phyloP scores from a whole-genome alignment of 1,140 invertebrate species.

The Achroia grisella region DNA sequence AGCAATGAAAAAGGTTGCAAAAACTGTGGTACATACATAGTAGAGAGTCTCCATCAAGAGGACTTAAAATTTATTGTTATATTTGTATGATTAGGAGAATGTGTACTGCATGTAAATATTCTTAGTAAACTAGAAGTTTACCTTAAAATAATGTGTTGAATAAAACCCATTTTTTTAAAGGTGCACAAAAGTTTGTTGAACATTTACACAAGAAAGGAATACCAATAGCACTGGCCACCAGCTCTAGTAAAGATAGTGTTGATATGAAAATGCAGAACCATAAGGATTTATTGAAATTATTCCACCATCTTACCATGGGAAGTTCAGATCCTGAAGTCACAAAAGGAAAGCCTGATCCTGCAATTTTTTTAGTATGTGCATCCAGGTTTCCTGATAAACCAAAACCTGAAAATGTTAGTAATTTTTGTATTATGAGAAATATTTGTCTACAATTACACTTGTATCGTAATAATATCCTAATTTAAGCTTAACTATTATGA shows the following conservation, averaged over 20 bases:
- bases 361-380: constrained; percentile 84
- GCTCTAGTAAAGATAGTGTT: constrained; percentile 77
- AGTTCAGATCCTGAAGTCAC: constrained; percentile 83
- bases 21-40: too few species aligned
- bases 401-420: constrained; percentile 67
- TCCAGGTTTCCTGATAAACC: constrained; percentile 78
- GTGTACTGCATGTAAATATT: too few species aligned
- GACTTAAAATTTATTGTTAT: too few species aligned
- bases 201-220: constrained; percentile 80
- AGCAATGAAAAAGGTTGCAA: too few species aligned
- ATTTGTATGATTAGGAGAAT: too few species aligned
- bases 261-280: constrained; percentile 80
- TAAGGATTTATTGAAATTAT: constrained; percentile 76
- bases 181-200: constrained; percentile 78
- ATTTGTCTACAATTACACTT: too few species aligned
- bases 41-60: too few species aligned
- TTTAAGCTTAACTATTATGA: too few species aligned
- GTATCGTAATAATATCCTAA: too few species aligned
- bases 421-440: constrained; percentile 31
- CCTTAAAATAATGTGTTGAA: too few species aligned
- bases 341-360: constrained; percentile 85
- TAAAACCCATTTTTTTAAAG: constrained; percentile 54
- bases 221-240: constrained; percentile 84
- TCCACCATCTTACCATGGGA: constrained; percentile 80
- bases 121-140: too few species aligned